Base-by-base conservation (phyloP, 1,140 invertebrate species). In the Musca domestica region DNA sequence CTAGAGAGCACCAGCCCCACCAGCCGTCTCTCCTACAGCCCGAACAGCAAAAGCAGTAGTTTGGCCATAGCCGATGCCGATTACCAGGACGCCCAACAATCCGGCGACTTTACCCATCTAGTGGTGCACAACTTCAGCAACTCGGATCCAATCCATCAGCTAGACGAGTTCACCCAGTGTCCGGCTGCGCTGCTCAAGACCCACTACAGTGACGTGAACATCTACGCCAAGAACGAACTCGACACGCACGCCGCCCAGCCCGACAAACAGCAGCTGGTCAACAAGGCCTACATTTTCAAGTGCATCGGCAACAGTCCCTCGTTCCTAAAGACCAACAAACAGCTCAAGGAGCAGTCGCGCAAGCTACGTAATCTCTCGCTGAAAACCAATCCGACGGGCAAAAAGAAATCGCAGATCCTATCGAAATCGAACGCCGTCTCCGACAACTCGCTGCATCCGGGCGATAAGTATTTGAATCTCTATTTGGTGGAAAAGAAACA, bases 271-370 rank as follows among this genome's bases (percentile, higher is more conserved):
- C 78, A 81, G 64, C 63, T 81, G 67, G 78, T 81, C 17, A 77
- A 81, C 67, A 77, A 81, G 64, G 79, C 76, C 0, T 81, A 81
- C 67, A 81, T 81, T 69, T 81, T 81, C 71, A 81, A 81, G 76
- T 81, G 78, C 73, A 79, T 81, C 20, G 78, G 78, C 25, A 81
- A 81, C 58, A 81, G 78, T 73, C 76, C 78, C 5, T 81, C 78
- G 68, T 81, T 81, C 68, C 71, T 81, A 66, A 79, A 77, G 67
- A 76, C 77, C 68, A 81, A 81, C 68, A 81, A 81, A 74, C n/a
- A n/a, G n/a, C 79, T 81, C 72, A 81, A 81, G 71, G 78, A 81
- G 67, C 78, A 81, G 70, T 79, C 78, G n/a, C 77, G 78, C 67
- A 81, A 79, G 67, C 64, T 81, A 51, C 72, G 78, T 41, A 81